Evolutionary conservation across 2,113 vertebrate genomes (phyloP).

Genomic region (Athene cunicularia): DNA sequence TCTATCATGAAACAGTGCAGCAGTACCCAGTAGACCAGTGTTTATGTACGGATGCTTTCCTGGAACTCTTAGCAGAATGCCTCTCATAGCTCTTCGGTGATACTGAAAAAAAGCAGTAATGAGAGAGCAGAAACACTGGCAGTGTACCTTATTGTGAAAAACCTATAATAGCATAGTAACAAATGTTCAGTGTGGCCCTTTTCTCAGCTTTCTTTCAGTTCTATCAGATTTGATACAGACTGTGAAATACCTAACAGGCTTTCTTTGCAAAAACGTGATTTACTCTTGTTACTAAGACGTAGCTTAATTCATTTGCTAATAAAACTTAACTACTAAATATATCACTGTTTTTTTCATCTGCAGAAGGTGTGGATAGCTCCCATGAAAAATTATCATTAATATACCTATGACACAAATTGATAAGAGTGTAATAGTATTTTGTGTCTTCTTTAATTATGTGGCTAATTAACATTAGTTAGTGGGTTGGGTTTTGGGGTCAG

Average conservation of each 20-base stretch:
- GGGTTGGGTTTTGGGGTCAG: background rate
- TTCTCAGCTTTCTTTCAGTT: background rate
- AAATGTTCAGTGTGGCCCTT: background rate
- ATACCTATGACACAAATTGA: background rate
- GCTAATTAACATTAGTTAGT: background rate
- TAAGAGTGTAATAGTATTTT: background rate
- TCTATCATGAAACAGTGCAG: background rate
- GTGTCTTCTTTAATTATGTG: background rate
- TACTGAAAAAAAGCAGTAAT: background rate
- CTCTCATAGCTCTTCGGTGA: background rate
- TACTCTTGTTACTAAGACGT: background rate
- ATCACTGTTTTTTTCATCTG: background rate
- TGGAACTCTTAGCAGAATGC: background rate
- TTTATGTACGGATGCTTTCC: background rate
- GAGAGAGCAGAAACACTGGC: background rate
- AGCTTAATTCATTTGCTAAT: background rate
- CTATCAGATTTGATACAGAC: background rate
- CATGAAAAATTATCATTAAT: background rate
- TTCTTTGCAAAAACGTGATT: background rate
- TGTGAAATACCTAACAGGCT: background rate
- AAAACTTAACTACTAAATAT: background rate
- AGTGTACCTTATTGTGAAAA: background rate
- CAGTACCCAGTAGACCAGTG: background rate
- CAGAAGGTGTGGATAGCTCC: background rate
- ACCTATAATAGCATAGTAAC: accelerated